Conservation (phyloP, 2,888 invertebrate genomes). For the Corbicula japonica region DNA sequence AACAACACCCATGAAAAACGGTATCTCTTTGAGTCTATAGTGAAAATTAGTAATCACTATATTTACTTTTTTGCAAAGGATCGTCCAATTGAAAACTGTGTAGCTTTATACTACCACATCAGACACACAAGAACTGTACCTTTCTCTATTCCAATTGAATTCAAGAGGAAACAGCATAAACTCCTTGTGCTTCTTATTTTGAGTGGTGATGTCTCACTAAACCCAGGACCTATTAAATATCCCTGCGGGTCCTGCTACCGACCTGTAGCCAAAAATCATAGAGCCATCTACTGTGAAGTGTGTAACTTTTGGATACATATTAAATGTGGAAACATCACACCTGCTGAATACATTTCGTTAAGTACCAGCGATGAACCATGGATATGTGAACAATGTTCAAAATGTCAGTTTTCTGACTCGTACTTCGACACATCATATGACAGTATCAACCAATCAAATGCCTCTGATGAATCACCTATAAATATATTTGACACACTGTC, state of each 20-base stretch:
- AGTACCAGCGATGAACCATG: constrained; percentile 9
- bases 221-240: constrained; percentile 17
- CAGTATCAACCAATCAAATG: neutral
- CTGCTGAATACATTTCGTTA: constrained; percentile 1
- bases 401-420: neutral
- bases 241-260: constrained; percentile 19
- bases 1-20: too few relatives aligned
- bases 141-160: too few relatives aligned
- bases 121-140: too few relatives aligned
- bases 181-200: constrained; percentile 5
- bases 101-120: too few relatives aligned
- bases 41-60: too few relatives aligned
- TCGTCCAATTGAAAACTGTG: too few relatives aligned
- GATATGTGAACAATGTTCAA: neutral
- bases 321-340: constrained; percentile 23
- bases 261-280: constrained; percentile 29
- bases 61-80: too few relatives aligned
- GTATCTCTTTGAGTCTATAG: too few relatives aligned
- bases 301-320: constrained; percentile 30
- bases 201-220: constrained; percentile 3
- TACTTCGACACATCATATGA: neutral
- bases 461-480: neutral
- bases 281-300: constrained; percentile 28
- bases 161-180: too few relatives aligned
- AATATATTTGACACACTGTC: neutral